A percentile compares a stretch with the other conserved stretches of the same genome.
Conservation (phyloP, 2,797 vertebrate species). For the Myotis vivesi region DNA sequence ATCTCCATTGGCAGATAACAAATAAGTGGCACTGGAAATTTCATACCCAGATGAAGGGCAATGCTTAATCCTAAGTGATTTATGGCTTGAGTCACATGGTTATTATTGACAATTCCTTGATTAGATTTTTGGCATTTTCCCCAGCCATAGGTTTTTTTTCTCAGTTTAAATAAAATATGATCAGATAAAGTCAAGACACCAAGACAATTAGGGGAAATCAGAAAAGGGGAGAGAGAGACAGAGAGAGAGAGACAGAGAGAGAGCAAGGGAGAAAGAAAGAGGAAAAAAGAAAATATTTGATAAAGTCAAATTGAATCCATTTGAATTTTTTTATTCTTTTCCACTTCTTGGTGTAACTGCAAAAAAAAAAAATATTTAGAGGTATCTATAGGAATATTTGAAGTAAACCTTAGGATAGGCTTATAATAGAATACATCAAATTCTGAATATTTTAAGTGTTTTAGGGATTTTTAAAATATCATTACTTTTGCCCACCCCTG, state of each 20-base stretch:
- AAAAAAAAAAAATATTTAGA: constrained; percentile 46
- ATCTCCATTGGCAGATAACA: constrained; percentile 51
- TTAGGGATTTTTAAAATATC: background rate
- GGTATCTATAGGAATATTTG: background rate
- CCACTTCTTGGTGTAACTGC: background rate
- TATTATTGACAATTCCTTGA: constrained; percentile 41
- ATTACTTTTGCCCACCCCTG: background rate
- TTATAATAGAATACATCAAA: background rate
- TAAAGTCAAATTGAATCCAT: background rate
- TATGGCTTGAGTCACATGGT: background rate
- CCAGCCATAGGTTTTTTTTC: background rate
- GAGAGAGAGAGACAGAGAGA: background rate
- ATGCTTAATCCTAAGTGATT: constrained; percentile 53
- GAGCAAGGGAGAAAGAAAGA: background rate
- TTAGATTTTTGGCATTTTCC: constrained; percentile 54
- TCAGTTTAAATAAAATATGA: constrained; percentile 11
- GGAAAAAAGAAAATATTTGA: background rate
- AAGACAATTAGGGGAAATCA: background rate
- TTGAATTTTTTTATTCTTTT: background rate
- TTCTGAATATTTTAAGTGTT: background rate
- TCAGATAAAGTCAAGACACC: constrained; percentile 5
- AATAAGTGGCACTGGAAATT: constrained; percentile 30
- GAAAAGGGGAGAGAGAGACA: background rate
- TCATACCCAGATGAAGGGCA: constrained; percentile 18
- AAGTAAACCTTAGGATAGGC: background rate